Conservation (phyloP, 2,797 vertebrate genomes). For the Halcyon badia region DNA sequence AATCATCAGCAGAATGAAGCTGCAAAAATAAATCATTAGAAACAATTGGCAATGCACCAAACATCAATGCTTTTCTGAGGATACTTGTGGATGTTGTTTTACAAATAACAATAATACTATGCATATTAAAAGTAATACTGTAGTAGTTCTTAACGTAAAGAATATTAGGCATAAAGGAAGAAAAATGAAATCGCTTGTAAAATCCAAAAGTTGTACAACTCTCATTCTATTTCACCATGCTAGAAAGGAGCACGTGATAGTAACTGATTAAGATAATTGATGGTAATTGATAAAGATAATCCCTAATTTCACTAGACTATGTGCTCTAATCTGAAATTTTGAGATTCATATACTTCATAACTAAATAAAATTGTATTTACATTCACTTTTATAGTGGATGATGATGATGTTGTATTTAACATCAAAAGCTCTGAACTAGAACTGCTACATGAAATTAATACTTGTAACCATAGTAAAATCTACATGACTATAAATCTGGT, state of each 20-base stretch:
- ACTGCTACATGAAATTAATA: not conserved
- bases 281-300: not conserved
- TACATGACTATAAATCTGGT: not conserved
- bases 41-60: not conserved
- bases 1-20: not conserved
- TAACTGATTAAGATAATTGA: not conserved
- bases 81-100: not conserved
- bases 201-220: not conserved
- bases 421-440: not conserved
- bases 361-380: not conserved
- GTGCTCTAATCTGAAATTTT: not conserved
- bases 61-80: not conserved
- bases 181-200: not conserved
- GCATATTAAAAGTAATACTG: not conserved
- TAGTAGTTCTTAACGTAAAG: not conserved
- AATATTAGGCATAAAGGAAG: not conserved
- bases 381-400: not conserved
- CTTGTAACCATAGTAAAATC: not conserved
- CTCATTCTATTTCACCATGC: not conserved
- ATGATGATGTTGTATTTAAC: not conserved
- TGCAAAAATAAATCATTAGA: slow-evolving; percentile 55
- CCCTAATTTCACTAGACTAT: not conserved
- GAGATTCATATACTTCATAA: not conserved
- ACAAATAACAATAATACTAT: not conserved
- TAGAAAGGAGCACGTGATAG: not conserved